These are phyloP conservation scores for Ctenopoma multispine DNA, from an alignment of 2,797 vertebrate species.

Conservation along the genomic window DNA sequence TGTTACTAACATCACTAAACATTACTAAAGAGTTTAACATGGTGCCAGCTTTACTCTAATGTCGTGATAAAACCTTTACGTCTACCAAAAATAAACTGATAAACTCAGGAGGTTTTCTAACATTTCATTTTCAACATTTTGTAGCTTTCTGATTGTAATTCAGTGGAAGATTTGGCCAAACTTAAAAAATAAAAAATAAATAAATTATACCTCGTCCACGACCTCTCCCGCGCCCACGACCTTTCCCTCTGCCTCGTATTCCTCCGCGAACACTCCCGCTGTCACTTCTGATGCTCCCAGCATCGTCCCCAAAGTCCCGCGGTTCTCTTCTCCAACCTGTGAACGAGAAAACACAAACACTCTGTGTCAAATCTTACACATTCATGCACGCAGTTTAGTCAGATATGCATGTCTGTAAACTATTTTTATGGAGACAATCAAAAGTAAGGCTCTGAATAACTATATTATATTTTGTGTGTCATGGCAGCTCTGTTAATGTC, in stretches of 20 bases:
- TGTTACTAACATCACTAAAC: too few species aligned
- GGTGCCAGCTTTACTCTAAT: too few species aligned
- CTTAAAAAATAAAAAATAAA: slow-evolving; percentile 5
- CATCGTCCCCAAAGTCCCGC: slow-evolving; percentile 88
- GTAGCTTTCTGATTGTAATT: too few species aligned
- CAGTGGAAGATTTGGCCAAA: neutral
- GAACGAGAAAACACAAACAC: fast-evolving
- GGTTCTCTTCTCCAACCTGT: slow-evolving; percentile 91
- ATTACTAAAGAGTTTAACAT: too few species aligned
- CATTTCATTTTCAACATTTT: neutral
- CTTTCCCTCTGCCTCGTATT: slow-evolving; percentile 88
- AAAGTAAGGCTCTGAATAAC: too few species aligned
- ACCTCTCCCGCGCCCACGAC: slow-evolving; percentile 91
- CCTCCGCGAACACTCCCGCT: slow-evolving; percentile 81
- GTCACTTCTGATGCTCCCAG: slow-evolving; percentile 87
- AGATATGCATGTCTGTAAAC: too few species aligned
- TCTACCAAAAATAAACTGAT: neutral
- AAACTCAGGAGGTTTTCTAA: neutral
- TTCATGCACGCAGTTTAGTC: neutral
- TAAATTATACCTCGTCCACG: slow-evolving; percentile 89
- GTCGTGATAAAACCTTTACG: too few species aligned
- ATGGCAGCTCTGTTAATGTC: too few species aligned
- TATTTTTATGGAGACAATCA: too few species aligned
- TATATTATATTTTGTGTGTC: too few species aligned
- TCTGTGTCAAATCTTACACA: neutral